Evolutionary conservation across 2,888 invertebrate species (phyloP).

Genomic region (Ochropacha duplaris): DNA sequence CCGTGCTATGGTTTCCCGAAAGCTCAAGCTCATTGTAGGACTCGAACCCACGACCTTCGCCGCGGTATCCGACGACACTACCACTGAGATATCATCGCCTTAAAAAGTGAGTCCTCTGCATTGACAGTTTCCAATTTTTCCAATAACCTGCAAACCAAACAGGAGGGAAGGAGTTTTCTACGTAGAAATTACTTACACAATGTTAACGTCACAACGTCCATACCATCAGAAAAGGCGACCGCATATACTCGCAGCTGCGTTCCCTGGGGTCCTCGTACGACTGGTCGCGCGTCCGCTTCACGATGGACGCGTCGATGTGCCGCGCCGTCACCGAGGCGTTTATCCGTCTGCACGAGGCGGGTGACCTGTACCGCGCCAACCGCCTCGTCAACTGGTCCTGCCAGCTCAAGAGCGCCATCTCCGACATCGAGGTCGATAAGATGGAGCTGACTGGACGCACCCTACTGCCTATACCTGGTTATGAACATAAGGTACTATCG

Average conservation of each 20-base stretch:
- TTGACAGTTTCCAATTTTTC: too few species aligned
- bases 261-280: conserved; percentile 96
- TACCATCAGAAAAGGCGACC: conserved; percentile 86
- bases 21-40: too few species aligned
- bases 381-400: conserved; percentile 99
- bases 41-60: too few species aligned
- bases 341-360: conserved; percentile 92
- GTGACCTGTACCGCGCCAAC: conserved; percentile 96
- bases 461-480: conserved; percentile 94
- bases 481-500: conserved; percentile 89
- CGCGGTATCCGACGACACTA: too few species aligned
- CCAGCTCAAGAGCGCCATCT: conserved; percentile 97
- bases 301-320: conserved; percentile 96
- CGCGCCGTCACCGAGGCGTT: conserved; percentile 97
- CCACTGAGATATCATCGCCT: too few species aligned
- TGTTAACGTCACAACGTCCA: too few species aligned
- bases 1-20: too few species aligned
- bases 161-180: too few species aligned
- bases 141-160: too few species aligned
- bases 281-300: conserved; percentile 97
- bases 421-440: conserved; percentile 99
- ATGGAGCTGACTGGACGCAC: conserved; percentile 93
- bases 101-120: too few species aligned
- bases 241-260: conserved; percentile 92
- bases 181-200: too few species aligned